These are phyloP conservation scores for Lepidurus apus DNA, from an alignment of 1,140 invertebrate species.

Conservation along the genomic window DNA sequence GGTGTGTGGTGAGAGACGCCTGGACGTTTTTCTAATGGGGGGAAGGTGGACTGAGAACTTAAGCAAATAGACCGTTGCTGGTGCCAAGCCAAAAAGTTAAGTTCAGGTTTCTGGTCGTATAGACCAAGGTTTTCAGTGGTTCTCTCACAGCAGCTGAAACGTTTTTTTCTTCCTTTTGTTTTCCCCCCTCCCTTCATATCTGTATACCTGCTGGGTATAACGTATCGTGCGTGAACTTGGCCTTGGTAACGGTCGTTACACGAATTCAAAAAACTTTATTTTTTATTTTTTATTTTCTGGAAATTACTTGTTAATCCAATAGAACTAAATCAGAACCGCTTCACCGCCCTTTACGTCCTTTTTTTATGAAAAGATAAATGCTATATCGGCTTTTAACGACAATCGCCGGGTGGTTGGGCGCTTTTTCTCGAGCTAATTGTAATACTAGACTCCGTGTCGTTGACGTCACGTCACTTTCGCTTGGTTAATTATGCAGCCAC, in stretches of 20 bases:
- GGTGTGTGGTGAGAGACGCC: background rate
- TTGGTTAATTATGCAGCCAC: background rate
- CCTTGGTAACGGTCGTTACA: slow-evolving; percentile 21
- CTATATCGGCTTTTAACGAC: background rate
- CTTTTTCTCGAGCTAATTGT: too few relatives aligned
- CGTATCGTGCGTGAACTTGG: slow-evolving; percentile 20
- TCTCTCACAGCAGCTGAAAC: background rate
- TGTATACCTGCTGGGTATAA: slow-evolving; percentile 16
- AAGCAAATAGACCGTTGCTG: slow-evolving; percentile 19
- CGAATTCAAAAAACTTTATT: background rate
- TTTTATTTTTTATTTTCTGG: background rate
- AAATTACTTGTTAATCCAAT: background rate
- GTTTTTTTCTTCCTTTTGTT: background rate
- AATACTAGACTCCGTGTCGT: background rate
- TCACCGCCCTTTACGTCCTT: background rate
- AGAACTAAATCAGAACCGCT: background rate
- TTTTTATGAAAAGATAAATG: background rate
- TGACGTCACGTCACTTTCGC: background rate
- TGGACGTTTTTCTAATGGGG: background rate
- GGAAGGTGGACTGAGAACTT: background rate
- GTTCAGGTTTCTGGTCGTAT: background rate
- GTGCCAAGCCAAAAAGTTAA: background rate
- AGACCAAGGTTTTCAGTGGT: background rate
- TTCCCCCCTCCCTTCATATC: background rate
- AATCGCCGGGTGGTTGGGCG: too few relatives aligned